Evolutionary conservation across 2,888 invertebrate species (phyloP), one percentile per base, ranked within the genome.

Genomic region (Acrobasis suavella): DNA sequence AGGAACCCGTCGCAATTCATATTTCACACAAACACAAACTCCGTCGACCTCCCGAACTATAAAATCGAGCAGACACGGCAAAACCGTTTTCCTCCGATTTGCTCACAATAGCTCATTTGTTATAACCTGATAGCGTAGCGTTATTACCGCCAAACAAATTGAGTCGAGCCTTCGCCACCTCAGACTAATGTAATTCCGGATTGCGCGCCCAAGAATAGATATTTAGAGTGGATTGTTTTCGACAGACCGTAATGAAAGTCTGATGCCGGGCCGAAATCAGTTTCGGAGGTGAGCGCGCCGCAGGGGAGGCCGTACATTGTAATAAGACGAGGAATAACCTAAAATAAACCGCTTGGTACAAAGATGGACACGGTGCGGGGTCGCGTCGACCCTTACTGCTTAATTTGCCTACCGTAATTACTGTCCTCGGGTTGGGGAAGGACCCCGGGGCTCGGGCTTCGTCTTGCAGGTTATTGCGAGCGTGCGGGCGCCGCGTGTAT

Each of bases 401-500:
- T 92, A 92, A 93, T 93, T 93, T 93, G 93, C 93, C 92, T 92
- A 91, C 92, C 91, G 92, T 93, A 93, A 93, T 93, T 93, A 92
- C 93, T 92, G 92, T 92, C 92, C 91, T 85, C 85, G 91, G 91
- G 88, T 83, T 81, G 83, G 87, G 89, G 87, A 83, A 84, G 83
- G 84, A 85, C 86, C 89, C 87, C 79, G 81, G 85, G 87, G 85
- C 85, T 82, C 87, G 87, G 85, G 86, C 86, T 83, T 83, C 89
- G 86, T 91, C 91, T 91, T 91, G 75, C 87, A 87, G 87, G 89
- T 89, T 91, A 91, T 91, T 90, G 87, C 87, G 83, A 78, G 79
- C 82, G 89, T 91, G 90, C 90, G 91, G 90, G 91, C 88, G 80
- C 85, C 88, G 87, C 87, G 79, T 91, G 90, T 91, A 88, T 90